Conservation (phyloP, 2,797 vertebrate species). For the Varecia variegata region DNA sequence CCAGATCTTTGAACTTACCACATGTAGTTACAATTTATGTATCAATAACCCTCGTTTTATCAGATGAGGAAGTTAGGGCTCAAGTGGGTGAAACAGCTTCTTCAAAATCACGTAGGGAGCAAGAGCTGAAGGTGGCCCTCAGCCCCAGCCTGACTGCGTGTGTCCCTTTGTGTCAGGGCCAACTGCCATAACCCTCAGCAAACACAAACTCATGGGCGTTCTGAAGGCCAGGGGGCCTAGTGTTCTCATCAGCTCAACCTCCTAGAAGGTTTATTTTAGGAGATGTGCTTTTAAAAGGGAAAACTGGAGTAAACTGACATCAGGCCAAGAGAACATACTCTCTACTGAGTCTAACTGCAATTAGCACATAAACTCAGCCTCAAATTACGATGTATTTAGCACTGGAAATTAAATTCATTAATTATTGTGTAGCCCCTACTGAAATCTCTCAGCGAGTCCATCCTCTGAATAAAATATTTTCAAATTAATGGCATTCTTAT, state of each 20-base stretch:
- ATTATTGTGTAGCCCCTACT: slow-evolving; percentile 62
- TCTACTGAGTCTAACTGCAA: slow-evolving; percentile 64
- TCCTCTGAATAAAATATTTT: slow-evolving; percentile 74
- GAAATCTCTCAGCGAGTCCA: slow-evolving; percentile 67
- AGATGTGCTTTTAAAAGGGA: slow-evolving; percentile 42
- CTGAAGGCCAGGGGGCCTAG: background rate
- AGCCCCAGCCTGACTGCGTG: background rate
- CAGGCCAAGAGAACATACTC: slow-evolving; percentile 62
- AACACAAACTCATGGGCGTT: background rate
- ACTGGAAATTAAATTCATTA: slow-evolving; percentile 78
- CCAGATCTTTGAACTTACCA: background rate
- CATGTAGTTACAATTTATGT: background rate
- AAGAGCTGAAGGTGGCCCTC: background rate
- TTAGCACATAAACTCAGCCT: slow-evolving; percentile 64
- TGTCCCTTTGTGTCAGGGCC: background rate
- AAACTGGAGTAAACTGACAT: slow-evolving; percentile 37
- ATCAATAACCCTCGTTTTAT: background rate
- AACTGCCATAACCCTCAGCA: background rate
- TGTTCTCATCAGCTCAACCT: background rate
- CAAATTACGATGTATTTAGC: slow-evolving; percentile 61
- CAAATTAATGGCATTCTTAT: slow-evolving; percentile 75
- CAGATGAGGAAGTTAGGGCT: background rate
- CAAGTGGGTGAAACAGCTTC: background rate
- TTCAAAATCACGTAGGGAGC: background rate
- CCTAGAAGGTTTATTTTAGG: background rate